Base-by-base conservation (phyloP, 2,113 vertebrate species). In the Sinocyclocheilus anshuiensis region DNA sequence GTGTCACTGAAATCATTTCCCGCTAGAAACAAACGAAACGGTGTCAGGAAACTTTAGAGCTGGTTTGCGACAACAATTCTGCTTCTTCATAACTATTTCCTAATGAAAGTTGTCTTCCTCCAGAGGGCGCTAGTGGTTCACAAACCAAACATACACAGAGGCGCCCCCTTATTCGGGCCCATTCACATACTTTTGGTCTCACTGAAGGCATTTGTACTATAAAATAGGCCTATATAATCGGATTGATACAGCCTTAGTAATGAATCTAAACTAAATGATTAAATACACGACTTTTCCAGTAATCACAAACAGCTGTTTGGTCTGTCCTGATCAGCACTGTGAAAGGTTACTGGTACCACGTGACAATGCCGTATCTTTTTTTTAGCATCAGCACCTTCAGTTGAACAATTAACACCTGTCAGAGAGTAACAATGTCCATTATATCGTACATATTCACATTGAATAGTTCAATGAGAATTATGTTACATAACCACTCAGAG, bases 1-100 rank as follows among this genome's bases (percentile, higher is more conserved):
- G 79, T 33, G 36, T 67, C 79, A 67, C 79, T 81, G 61, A 81
- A 81, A 81, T 81, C 7, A 81, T 81, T 81, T 77, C 24, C 61
- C 79, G 39, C 79, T 65, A n/a, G 57, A 61, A 63, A 80, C 78
- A 81, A 81, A 29, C 72, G 48, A 24, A 75, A 45, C 2, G 5
- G 22, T 48, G 42, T 48, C 22, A 75, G 22, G 42, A 45, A 24
- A 22, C 2, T 53, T 36, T 6, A 20, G 13, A 2, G 6, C 13
- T 10, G 7, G 2, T 57, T 80, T 80, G 22, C 22, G 7, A 13
- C 33, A 59, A 13, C 10, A 79, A 18, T 12, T 4, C n/a, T 24
- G 33, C 36, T 45, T 26, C 57, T 50, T 67, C 75, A 20, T 55
- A 6, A 33, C 72, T 12, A n/a, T 24, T 6, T n/a, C 6, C 26